phyloP scores from a whole-genome alignment of 1,140 invertebrate genomes.

The Eufriesea mexicana region DNA sequence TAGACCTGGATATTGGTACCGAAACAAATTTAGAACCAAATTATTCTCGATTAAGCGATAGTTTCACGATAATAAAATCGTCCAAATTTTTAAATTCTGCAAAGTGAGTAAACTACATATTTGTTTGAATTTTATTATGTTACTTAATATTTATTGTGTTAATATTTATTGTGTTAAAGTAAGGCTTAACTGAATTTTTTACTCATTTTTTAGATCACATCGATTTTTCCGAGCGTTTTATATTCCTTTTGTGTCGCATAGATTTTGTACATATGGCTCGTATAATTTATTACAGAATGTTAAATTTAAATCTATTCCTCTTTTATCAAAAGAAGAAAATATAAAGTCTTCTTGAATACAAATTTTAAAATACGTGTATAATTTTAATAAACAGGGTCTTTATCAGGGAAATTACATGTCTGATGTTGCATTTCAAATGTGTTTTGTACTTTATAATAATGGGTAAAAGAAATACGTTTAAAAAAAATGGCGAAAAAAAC shows the following conservation, averaged over 20 bases:
- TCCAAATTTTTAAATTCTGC: conserved; percentile 90
- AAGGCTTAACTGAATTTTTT: conserved; percentile 28
- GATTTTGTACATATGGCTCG: conserved; percentile 88
- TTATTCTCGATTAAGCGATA: conserved; percentile 88
- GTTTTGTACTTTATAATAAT: neutral
- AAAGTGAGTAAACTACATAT: conserved; percentile 80
- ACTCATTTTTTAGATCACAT: conserved; percentile 85
- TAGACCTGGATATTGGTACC: conserved; percentile 92
- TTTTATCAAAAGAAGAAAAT: conserved; percentile 62
- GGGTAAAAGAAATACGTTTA: neutral
- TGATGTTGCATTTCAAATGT: conserved; percentile 6
- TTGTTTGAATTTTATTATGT: conserved; percentile 7
- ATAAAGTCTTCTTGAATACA: conserved; percentile 62
- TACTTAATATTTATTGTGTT: conserved; percentile 21
- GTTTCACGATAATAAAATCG: conserved; percentile 90
- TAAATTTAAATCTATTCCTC: conserved; percentile 72
- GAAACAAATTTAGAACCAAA: conserved; percentile 89
- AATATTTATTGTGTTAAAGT: conserved; percentile 14
- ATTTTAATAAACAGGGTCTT: conserved; percentile 50
- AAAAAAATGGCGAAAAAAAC: neutral
- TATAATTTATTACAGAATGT: conserved; percentile 91
- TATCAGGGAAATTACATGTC: conserved; percentile 28
- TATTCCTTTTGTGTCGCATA: conserved; percentile 90
- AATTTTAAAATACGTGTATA: conserved; percentile 2
- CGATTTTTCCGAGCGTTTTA: conserved; percentile 93